Conservation (phyloP, 2,113 vertebrate species). For the Menidia beryllina region DNA sequence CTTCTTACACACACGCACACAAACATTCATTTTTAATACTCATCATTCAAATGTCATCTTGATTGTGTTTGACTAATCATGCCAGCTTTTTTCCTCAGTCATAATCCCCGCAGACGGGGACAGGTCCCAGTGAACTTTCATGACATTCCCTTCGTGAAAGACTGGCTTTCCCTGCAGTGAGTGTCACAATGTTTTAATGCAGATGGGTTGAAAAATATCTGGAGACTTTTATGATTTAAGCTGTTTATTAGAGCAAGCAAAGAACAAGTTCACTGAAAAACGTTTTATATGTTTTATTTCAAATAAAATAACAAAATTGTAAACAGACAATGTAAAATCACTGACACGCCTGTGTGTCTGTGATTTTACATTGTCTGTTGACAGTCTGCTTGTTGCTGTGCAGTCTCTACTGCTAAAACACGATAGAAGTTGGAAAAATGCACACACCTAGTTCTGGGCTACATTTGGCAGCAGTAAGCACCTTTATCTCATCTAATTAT, state of each 20-base stretch:
- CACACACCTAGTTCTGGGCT: background rate
- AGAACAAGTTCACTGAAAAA: too few species aligned
- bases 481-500: background rate
- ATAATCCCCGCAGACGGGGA: slow-evolving; percentile 84
- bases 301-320: background rate
- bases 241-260: too few species aligned
- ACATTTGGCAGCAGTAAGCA: background rate
- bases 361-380: background rate
- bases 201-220: background rate
- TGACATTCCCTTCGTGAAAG: slow-evolving; percentile 89
- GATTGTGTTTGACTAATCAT: background rate
- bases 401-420: background rate
- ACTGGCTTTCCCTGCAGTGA: slow-evolving; percentile 89
- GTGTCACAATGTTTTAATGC: slow-evolving; percentile 56
- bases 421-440: background rate
- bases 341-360: too few species aligned
- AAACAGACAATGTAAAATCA: background rate
- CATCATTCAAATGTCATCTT: background rate
- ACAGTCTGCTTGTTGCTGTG: background rate
- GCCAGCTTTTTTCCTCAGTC: slow-evolving; percentile 71
- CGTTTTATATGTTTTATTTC: too few species aligned
- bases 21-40: background rate
- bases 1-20: background rate
- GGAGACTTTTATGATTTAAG: too few species aligned
- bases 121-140: slow-evolving; percentile 81